Percentiles rank a stretch among this genome's conserved stretches.
Conservation (phyloP, 2,888 invertebrate species). For the Agrotis puta region DNA sequence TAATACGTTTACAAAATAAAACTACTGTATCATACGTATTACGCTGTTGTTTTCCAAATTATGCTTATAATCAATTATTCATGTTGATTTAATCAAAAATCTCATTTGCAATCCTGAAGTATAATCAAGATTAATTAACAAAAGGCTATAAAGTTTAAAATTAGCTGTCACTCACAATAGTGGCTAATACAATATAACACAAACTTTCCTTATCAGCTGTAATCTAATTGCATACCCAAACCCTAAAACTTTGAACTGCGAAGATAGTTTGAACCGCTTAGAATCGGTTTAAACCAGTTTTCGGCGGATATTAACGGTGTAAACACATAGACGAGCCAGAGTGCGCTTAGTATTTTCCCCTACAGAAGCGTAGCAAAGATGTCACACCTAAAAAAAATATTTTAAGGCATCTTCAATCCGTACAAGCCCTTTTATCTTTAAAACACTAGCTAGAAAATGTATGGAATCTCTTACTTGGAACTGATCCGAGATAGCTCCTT, state of each 20-base stretch:
- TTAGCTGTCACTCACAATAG: conserved; percentile 43
- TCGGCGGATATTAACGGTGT: conserved; percentile 19
- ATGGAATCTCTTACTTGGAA: too few species aligned
- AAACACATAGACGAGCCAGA: conserved; percentile 6
- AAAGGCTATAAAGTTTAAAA: conserved; percentile 22
- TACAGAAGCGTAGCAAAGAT: too few species aligned
- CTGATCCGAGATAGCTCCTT: too few species aligned
- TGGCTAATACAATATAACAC: conserved; percentile 30
- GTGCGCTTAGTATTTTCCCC: too few species aligned
- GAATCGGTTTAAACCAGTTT: conserved; percentile 28
- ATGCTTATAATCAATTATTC: background rate
- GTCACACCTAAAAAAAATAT: too few species aligned
- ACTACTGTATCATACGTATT: background rate
- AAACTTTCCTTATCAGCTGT: conserved; percentile 48
- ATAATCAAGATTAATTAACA: conserved; percentile 13
- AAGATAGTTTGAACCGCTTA: conserved; percentile 39
- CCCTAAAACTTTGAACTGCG: conserved; percentile 37
- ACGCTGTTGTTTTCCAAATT: background rate
- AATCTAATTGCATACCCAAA: conserved; percentile 44
- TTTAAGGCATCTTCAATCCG: too few species aligned
- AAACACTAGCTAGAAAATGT: too few species aligned
- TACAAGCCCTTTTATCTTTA: too few species aligned
- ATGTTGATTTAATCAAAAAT: background rate
- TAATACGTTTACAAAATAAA: too few species aligned
- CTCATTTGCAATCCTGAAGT: background rate